A percentile compares a stretch with the other conserved stretches of the same genome.
Evolutionary conservation across 2,113 vertebrate genomes (phyloP).

Genomic region (Tragulus kanchil): DNA sequence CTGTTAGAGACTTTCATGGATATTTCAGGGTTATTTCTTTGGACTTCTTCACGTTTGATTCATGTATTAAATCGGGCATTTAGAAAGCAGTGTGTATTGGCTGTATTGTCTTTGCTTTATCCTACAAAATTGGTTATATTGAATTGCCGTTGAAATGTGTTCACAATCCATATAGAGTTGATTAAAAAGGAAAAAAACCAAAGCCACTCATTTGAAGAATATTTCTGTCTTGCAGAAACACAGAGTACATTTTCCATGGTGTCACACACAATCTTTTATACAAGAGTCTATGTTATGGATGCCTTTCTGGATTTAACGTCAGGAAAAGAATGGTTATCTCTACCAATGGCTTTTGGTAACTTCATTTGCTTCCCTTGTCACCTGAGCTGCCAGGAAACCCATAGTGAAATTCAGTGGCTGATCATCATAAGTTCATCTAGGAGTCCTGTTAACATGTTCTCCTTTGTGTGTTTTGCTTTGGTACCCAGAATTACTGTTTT

Average conservation of each 20-base stretch:
- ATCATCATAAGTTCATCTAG: background rate
- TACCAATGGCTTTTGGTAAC: background rate
- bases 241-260: background rate
- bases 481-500: background rate
- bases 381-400: slow-evolving; percentile 1
- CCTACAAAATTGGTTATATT: slow-evolving; percentile 39
- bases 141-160: slow-evolving; percentile 62
- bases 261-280: background rate
- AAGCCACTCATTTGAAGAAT: slow-evolving; percentile 52
- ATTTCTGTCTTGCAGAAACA: slow-evolving; percentile 28
- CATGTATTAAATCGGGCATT: background rate
- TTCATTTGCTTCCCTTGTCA: slow-evolving; percentile 46
- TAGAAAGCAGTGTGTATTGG: slow-evolving; percentile 2
- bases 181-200: slow-evolving; percentile 30
- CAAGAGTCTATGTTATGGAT: background rate
- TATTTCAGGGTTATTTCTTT: background rate
- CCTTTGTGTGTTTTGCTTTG: background rate
- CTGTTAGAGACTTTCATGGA: background rate
- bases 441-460: background rate
- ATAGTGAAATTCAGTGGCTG: background rate
- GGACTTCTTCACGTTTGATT: background rate
- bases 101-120: background rate
- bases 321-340: background rate
- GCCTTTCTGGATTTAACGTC: background rate
- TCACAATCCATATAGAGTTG: slow-evolving; percentile 45